These are phyloP conservation scores for Odontophorus gujanensis DNA, from an alignment of 2,113 vertebrate genomes.

Conservation along the genomic window DNA sequence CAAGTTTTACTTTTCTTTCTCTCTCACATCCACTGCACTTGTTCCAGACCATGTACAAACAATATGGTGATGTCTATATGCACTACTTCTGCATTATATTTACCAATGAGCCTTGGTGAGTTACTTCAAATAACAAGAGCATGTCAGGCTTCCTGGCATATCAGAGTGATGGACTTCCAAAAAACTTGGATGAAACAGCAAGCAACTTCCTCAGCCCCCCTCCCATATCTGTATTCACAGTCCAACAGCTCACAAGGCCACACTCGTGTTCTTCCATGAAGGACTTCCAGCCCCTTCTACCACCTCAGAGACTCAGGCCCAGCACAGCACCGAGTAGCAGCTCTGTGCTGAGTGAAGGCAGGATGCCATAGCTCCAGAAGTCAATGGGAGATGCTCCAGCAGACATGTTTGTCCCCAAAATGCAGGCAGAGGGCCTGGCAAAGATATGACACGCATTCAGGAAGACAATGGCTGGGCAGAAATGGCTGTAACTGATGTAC, in stretches of 20 bases:
- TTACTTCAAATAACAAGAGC: background rate
- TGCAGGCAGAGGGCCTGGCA: background rate
- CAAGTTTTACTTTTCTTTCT: background rate
- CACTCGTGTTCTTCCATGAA: background rate
- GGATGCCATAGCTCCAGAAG: background rate
- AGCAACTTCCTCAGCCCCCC: background rate
- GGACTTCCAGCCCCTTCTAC: background rate
- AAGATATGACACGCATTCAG: background rate
- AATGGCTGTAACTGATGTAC: background rate
- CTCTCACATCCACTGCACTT: background rate
- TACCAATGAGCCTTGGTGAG: background rate
- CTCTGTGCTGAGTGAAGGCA: background rate
- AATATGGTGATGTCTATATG: rapidly evolving
- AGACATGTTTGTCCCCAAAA: background rate
- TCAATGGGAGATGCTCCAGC: background rate
- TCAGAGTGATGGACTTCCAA: background rate
- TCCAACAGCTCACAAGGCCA: background rate
- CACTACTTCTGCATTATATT: background rate
- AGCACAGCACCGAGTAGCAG: background rate
- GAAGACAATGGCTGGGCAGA: background rate
- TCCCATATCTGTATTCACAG: background rate
- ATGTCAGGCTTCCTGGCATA: background rate
- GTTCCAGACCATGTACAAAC: background rate
- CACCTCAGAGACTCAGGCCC: background rate
- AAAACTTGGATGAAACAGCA: rapidly evolving